These are phyloP conservation scores for Stylophora pistillata DNA, from an alignment of 64 coral and sea anemone species.

Conservation along the genomic window DNA sequence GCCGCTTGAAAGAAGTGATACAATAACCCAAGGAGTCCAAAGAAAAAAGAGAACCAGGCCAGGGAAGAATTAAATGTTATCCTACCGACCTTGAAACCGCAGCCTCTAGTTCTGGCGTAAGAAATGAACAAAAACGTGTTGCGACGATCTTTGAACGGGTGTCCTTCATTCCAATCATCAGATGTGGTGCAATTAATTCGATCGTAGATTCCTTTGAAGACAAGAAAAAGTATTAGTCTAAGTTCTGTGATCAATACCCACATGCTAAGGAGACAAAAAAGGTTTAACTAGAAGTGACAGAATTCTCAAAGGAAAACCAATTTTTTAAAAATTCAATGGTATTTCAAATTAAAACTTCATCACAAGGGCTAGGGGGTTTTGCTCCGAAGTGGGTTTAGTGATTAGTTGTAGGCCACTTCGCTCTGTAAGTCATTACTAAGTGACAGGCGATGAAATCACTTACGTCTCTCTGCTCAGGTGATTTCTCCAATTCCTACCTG, in stretches of 20 bases:
- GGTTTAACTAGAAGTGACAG: too few relatives aligned
- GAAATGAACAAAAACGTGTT: neutral
- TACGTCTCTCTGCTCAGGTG: neutral
- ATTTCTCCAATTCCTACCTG: neutral
- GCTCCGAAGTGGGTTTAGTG: too few relatives aligned
- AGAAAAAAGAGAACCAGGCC: neutral
- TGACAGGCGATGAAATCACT: neutral
- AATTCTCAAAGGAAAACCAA: too few relatives aligned
- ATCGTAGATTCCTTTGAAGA: conserved; percentile 1
- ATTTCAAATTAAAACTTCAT: too few relatives aligned
- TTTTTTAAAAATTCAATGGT: too few relatives aligned
- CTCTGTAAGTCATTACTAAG: too few relatives aligned
- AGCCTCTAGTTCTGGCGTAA: neutral
- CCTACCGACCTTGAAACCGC: neutral
- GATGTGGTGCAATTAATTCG: conserved; percentile 16
- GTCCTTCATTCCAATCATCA: conserved; percentile 10
- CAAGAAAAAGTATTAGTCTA: neutral
- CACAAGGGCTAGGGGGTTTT: too few relatives aligned
- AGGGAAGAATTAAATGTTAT: neutral
- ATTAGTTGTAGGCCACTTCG: too few relatives aligned
- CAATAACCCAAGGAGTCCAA: neutral
- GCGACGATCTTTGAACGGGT: neutral
- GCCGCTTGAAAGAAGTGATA: neutral
- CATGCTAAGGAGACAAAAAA: neutral
- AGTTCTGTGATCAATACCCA: neutral